Evolutionary conservation across 1,140 invertebrate species (phyloP), one percentile per base, ranked within the genome.

Genomic region (Fopius arisanus): DNA sequence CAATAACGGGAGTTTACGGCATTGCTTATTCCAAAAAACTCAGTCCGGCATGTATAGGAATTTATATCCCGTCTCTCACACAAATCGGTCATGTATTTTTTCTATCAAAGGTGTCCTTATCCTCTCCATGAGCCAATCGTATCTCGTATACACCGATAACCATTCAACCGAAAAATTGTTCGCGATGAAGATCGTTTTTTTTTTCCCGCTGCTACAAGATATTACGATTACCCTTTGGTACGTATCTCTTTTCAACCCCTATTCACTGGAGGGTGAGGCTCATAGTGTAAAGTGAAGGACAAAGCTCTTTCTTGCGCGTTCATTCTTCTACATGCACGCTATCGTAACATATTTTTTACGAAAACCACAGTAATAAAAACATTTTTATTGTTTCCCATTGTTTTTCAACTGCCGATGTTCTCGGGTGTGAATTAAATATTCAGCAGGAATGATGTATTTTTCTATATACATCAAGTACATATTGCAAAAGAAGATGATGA

Each of bases 161-260:
- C 65, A 67, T 21, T 12, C 65, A 37, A 67, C 6, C 59, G 37
- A 67, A 67, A 67, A 67, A 67, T 16, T 5, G 65, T 67, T 33
- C 4, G 9, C 28, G 65, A 37, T 67, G 65, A 67, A 67, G 65
- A 67, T 67, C 65, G 65, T 12, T 67, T 67, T 67, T 40, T 66
- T 66, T 63, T 63, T 63, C 59, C 16, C 10, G 9, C 65, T 40
- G 2, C 14, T 4, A 67, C 29, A 19, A 31, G 31, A 40, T 67
- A 67, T 67, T 67, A 67, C 21, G 28, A 67, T 28, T 10, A 67
- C 65, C 65, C 65, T 40, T 67, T 67, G 16, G 14, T 63, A 29
- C 59, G 21, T 40, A 16, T 67, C 9, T 40, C 1, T 33, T 48
- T 48, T 19, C 43, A 48, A 19, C 43, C 43, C 16, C 43, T 19